Percentiles rank a stretch among this genome's conserved stretches.
Conservation (phyloP, 2,113 vertebrate genomes). For the Tragelaphus buxtoni region DNA sequence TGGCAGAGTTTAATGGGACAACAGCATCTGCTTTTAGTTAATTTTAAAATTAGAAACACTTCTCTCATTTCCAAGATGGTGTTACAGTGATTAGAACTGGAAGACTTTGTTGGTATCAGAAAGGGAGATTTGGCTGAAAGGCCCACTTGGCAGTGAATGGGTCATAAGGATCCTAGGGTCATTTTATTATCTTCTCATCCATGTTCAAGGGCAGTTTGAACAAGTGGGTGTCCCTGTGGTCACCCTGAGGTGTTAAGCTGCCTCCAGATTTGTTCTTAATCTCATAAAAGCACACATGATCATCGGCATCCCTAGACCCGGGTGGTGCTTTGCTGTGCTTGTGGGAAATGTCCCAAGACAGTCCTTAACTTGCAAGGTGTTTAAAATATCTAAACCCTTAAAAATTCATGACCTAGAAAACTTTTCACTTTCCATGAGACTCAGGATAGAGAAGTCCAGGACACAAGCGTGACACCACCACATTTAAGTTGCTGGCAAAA, state of each 20-base stretch:
- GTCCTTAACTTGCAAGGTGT: background rate
- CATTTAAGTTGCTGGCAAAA: background rate
- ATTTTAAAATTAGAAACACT: constrained; percentile 75
- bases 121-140: constrained; percentile 34
- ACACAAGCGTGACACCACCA: background rate
- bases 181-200: constrained; percentile 30
- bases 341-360: background rate
- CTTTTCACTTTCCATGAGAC: constrained; percentile 24
- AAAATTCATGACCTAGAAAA: constrained; percentile 41
- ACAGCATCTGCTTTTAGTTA: constrained; percentile 79
- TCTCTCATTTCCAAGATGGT: constrained; percentile 65
- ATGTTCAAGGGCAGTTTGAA: constrained; percentile 55
- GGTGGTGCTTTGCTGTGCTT: constrained; percentile 34
- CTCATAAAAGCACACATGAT: constrained; percentile 31
- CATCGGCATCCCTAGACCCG: constrained; percentile 32
- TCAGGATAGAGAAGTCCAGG: constrained; percentile 47
- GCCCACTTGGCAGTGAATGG: constrained; percentile 1
- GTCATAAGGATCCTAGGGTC: background rate
- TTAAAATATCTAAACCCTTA: constrained; percentile 15
- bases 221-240: constrained; percentile 54
- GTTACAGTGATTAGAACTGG: constrained; percentile 57
- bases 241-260: constrained; percentile 54
- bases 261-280: constrained; percentile 71
- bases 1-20: constrained; percentile 77
- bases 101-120: constrained; percentile 37